Percentiles rank a stretch among this genome's conserved stretches.
phyloP scores from a whole-genome alignment of 2,888 invertebrate species.

The Patella caerulea region DNA sequence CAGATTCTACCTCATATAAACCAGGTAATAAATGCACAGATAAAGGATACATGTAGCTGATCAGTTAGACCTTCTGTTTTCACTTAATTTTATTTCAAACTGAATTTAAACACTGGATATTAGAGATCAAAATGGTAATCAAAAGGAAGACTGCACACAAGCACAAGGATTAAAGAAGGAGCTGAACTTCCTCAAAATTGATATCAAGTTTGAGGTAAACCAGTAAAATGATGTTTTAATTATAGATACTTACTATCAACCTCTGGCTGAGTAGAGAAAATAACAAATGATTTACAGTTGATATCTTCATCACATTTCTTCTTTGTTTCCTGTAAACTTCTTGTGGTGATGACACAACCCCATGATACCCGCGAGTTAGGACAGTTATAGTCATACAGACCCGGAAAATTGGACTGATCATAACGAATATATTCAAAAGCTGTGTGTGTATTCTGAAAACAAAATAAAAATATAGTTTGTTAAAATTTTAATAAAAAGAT shows the following conservation, averaged over 20 bases:
- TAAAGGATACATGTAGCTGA: too few species aligned
- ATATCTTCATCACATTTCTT: constrained; percentile 46
- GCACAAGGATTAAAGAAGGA: not conserved
- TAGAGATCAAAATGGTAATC: too few species aligned
- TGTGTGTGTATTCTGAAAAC: not conserved
- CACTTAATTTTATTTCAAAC: too few species aligned
- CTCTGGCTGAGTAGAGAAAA: constrained; percentile 58
- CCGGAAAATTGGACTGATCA: constrained; percentile 51
- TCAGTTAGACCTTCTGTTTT: too few species aligned
- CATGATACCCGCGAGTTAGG: constrained; percentile 55
- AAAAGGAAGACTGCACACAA: not conserved
- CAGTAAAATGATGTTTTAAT: not conserved
- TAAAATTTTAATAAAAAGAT: too few species aligned
- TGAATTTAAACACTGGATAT: too few species aligned
- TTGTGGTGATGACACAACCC: constrained; percentile 61
- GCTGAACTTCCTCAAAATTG: constrained; percentile 16
- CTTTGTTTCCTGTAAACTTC: constrained; percentile 51
- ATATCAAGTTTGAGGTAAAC: constrained; percentile 21
- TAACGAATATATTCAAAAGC: constrained; percentile 34
- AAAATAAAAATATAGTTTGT: not conserved
- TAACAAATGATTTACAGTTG: constrained; percentile 54
- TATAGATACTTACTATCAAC: constrained; percentile 41
- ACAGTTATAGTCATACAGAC: constrained; percentile 59
- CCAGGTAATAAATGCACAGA: too few species aligned
- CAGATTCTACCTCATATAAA: too few species aligned